Conservation (phyloP, 2,797 vertebrate species). For the Nyctibius grandis region DNA sequence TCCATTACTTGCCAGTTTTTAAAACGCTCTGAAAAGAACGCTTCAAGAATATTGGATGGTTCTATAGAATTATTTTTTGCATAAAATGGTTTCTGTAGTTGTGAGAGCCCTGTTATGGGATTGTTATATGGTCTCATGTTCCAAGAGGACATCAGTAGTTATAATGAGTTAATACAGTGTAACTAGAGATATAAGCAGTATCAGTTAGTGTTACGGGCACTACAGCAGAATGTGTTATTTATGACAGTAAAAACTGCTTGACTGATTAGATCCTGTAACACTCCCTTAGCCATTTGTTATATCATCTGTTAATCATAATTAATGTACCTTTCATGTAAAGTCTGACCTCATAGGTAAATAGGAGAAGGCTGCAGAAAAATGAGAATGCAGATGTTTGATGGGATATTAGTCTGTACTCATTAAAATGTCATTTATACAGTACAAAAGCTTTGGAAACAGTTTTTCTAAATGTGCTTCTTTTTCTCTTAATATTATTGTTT, state of each 20-base stretch:
- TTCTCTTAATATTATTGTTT: not conserved
- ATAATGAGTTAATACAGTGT: not conserved
- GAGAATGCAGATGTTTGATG: not conserved
- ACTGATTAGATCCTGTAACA: not conserved
- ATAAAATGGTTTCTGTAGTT: not conserved
- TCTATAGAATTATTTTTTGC: not conserved
- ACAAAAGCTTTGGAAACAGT: not conserved
- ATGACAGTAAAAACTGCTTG: not conserved
- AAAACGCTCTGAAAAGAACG: not conserved
- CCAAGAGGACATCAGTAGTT: not conserved
- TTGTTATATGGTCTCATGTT: not conserved
- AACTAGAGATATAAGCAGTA: not conserved
- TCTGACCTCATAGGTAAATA: not conserved
- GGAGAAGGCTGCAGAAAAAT: not conserved
- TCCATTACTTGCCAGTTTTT: not conserved
- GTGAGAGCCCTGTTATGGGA: accelerated
- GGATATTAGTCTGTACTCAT: not conserved
- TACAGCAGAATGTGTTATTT: not conserved
- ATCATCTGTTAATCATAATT: not conserved
- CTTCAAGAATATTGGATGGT: not conserved
- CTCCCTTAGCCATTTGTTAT: not conserved
- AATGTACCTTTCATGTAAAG: not conserved
- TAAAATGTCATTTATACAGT: not conserved
- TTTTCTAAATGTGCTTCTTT: not conserved
- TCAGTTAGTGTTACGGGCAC: not conserved